Conservation (phyloP, 2,113 vertebrate genomes). For the Microtus oregoni region DNA sequence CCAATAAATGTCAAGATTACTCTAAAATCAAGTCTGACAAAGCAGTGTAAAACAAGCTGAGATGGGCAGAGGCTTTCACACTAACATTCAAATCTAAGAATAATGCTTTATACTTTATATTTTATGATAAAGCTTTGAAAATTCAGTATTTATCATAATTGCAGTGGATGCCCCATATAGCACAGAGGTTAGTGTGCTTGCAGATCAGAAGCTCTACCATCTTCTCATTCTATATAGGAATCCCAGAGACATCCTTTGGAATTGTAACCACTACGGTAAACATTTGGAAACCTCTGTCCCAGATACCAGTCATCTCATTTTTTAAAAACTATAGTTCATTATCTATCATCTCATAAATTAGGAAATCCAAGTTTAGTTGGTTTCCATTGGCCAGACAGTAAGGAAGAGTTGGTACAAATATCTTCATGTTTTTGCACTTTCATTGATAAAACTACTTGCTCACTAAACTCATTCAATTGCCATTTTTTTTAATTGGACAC, state of each 20-base stretch:
- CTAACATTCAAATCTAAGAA: slow-evolving; percentile 12
- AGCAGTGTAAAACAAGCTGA: not conserved
- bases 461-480: not conserved
- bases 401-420: not conserved
- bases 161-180: not conserved
- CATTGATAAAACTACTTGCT: not conserved
- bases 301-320: not conserved
- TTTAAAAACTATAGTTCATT: not conserved
- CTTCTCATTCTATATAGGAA: not conserved
- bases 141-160: not conserved
- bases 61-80: not conserved
- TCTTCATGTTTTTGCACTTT: not conserved
- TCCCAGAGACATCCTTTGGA: not conserved
- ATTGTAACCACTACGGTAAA: not conserved
- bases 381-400: not conserved
- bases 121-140: not conserved
- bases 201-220: not conserved
- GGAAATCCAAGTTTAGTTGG: not conserved
- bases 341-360: not conserved
- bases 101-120: not conserved
- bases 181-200: not conserved
- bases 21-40: not conserved
- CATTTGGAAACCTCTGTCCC: not conserved
- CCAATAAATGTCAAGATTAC: not conserved
- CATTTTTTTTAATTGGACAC: not conserved